Percentiles rank a stretch among this genome's conserved stretches.
phyloP scores from a whole-genome alignment of 64 coral and sea anemone species.

The Pocillopora verrucosa region DNA sequence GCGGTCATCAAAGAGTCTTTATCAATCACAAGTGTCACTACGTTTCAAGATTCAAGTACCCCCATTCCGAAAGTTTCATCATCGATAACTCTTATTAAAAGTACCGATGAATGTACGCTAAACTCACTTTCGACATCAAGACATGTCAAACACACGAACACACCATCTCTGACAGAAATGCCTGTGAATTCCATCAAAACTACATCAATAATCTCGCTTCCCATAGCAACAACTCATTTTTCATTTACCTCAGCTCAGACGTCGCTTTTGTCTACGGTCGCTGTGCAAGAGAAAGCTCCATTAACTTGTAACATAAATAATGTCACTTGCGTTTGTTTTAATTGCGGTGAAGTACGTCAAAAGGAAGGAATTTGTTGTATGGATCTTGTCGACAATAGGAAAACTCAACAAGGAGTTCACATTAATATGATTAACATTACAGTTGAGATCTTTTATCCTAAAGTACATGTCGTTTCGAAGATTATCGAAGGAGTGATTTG shows the following conservation, averaged over 20 bases:
- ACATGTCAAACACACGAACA: not conserved
- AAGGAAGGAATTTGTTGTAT: constrained; percentile 61
- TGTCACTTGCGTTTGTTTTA: constrained; percentile 70
- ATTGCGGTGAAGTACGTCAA: constrained; percentile 52
- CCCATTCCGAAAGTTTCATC: not conserved
- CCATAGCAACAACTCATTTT: not conserved
- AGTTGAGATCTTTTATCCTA: constrained; percentile 35
- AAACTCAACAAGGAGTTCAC: constrained; percentile 53
- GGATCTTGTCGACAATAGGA: constrained; percentile 34
- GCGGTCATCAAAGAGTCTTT: not conserved
- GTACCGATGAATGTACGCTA: not conserved
- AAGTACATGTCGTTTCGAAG: constrained; percentile 28
- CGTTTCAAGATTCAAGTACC: not conserved
- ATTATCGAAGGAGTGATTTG: constrained; percentile 20
- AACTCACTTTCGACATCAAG: not conserved
- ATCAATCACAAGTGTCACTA: not conserved
- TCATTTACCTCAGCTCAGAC: constrained; percentile 1
- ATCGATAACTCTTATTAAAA: not conserved
- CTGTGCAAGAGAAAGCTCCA: not conserved
- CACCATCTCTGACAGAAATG: not conserved
- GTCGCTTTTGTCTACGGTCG: not conserved
- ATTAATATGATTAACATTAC: constrained; percentile 46
- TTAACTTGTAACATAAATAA: constrained; percentile 34
- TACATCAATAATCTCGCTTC: not conserved
- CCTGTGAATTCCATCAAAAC: not conserved